Percentiles rank a stretch among this genome's conserved stretches.
phyloP scores from a whole-genome alignment of 2,797 vertebrate genomes.

The Bradypodion pumilum region DNA sequence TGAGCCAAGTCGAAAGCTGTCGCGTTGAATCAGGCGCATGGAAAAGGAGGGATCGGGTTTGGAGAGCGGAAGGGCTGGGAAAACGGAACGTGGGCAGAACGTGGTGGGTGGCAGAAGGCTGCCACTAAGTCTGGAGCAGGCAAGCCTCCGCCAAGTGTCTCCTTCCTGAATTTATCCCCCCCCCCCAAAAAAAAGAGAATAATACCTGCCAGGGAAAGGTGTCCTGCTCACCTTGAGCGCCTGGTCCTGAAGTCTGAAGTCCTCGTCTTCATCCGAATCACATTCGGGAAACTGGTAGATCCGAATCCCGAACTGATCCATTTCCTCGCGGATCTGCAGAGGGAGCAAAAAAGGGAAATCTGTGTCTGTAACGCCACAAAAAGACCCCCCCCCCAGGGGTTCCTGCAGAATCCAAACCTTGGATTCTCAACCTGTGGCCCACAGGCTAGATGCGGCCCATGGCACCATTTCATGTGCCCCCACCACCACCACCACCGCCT shows the following conservation, averaged over 20 bases:
- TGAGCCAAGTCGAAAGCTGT: neutral
- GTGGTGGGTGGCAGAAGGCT: too few relatives aligned
- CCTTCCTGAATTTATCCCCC: neutral
- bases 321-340: slow-evolving; percentile 90
- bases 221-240: slow-evolving; percentile 86
- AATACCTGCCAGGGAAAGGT: neutral
- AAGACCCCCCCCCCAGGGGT: too few relatives aligned
- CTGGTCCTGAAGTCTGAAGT: slow-evolving; percentile 93
- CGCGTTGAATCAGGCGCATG: neutral
- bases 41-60: neutral
- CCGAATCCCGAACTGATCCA: slow-evolving; percentile 90
- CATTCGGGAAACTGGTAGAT: slow-evolving; percentile 97
- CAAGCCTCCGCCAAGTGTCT: too few relatives aligned
- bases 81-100: neutral
- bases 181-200: too few relatives aligned
- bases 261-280: slow-evolving; percentile 96
- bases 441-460: too few relatives aligned
- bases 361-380: too few relatives aligned
- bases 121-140: too few relatives aligned
- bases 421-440: too few relatives aligned
- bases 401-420: too few relatives aligned
- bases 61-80: neutral
- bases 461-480: too few relatives aligned
- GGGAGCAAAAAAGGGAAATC: slow-evolving; percentile 39
- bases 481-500: too few relatives aligned